These are phyloP conservation scores for Takifugu flavidus DNA, from an alignment of 2,113 vertebrate genomes.

Conservation along the genomic window DNA sequence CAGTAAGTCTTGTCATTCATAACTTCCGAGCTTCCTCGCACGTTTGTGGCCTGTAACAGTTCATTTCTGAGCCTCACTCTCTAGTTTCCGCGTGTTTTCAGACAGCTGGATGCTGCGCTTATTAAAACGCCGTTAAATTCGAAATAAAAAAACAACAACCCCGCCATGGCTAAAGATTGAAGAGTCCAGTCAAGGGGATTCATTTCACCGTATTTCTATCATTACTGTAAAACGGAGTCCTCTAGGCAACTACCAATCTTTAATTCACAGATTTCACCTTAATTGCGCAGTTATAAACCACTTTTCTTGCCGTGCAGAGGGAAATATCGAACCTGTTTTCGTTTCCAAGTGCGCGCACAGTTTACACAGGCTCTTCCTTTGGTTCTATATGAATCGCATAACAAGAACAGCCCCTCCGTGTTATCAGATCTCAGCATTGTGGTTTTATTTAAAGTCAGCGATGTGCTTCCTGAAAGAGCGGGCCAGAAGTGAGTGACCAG, in stretches of 20 bases:
- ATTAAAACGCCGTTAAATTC: too few relatives aligned
- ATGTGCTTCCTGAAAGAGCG: conserved; percentile 63
- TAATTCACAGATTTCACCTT: background rate
- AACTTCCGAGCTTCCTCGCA: background rate
- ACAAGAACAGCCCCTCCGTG: conserved; percentile 46
- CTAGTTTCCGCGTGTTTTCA: too few relatives aligned
- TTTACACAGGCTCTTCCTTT: conserved; percentile 60
- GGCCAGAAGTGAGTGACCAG: conserved; percentile 58
- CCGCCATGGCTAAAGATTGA: too few relatives aligned
- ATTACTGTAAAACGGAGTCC: too few relatives aligned
- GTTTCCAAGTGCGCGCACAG: conserved; percentile 38
- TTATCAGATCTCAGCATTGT: conserved; percentile 73
- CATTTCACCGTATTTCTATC: too few relatives aligned
- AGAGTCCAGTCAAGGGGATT: too few relatives aligned
- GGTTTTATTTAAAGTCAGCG: conserved; percentile 71
- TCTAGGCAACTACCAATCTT: background rate
- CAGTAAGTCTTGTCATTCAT: conserved; percentile 40
- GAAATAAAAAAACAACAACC: too few relatives aligned
- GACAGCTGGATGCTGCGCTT: too few relatives aligned
- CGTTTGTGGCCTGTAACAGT: too few relatives aligned
- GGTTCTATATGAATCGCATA: conserved; percentile 61
- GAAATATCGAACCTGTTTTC: conserved; percentile 31
- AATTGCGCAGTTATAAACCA: background rate
- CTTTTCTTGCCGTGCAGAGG: background rate
- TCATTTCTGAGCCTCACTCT: too few relatives aligned